These are phyloP conservation scores for Phallusia fumigata DNA, from an alignment of 23 tunicate species.

Conservation along the genomic window DNA sequence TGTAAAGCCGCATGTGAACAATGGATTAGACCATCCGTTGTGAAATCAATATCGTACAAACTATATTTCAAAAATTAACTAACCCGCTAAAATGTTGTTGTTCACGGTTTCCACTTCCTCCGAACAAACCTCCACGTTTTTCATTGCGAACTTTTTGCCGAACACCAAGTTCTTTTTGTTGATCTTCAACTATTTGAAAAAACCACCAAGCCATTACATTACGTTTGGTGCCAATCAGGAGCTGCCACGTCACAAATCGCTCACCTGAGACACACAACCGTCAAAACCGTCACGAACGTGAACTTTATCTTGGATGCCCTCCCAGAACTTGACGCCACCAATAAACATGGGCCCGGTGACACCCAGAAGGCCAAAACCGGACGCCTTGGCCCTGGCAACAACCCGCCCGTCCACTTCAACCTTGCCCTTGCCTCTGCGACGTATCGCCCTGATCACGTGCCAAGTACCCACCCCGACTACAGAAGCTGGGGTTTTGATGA, in stretches of 20 bases:
- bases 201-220: background rate
- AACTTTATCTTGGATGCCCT: conserved; percentile 40
- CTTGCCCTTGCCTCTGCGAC: conserved; percentile 45
- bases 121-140: conserved; percentile 9
- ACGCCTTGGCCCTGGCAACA: conserved; percentile 43
- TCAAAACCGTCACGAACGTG: conserved; percentile 61
- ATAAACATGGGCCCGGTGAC: conserved; percentile 54
- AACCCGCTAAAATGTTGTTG: background rate
- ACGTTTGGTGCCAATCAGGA: too few species aligned
- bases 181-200: conserved; percentile 40
- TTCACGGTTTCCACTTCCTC: background rate
- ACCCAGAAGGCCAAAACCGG: conserved; percentile 37
- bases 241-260: background rate
- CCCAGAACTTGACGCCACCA: conserved; percentile 80
- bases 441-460: conserved; percentile 58
- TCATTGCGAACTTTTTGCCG: conserved; percentile 28
- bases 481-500: conserved; percentile 32
- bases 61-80: too few species aligned
- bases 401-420: conserved; percentile 65
- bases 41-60: too few species aligned
- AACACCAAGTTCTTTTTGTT: conserved; percentile 20
- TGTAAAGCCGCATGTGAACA: too few species aligned
- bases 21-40: too few species aligned
- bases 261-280: conserved; percentile 78
- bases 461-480: conserved; percentile 58